Evolutionary conservation across 2,888 invertebrate species (phyloP), one percentile per base, ranked within the genome.

Genomic region (Drosophila pegasa): DNA sequence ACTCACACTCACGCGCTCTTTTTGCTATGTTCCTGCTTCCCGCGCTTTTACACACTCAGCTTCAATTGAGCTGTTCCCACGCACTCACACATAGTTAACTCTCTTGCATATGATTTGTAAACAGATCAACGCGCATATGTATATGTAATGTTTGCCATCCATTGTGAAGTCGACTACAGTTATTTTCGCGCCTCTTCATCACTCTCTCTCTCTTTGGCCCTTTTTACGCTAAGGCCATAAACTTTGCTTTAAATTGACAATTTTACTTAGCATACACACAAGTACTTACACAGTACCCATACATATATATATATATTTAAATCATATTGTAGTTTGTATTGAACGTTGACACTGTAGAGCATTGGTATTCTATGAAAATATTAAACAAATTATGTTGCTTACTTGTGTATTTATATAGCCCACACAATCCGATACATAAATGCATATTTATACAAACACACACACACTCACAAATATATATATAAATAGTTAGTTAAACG

Each of bases 281-380:
- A 48, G 45, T 57, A 52, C 47, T 40, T 50, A 48, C 20, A 48
- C 20, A 48, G 31, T 48, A 50, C 33, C 20, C 20, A 48, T 7
- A 31, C 33, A 33, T 33, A 48, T 7, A 31, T 33, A 48, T 12
- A 50, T 33, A 66, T 40, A 79, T 63, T 58, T 60, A 40, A 63
- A 66, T 66, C 66, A 66, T 76, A 87, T 76, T 62, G 85, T 87
- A 84, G 86, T 70, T 79, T 77, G 71, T 79, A 86, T 83, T 83
- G 58, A 82, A 82, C 77, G 83, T 84, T 84, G 59, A 82, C 85
- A 66, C 52, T 87, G 73, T 84, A 87, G 83, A 87, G 83, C 85
- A 82, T 83, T 72, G 69, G 73, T 69, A 70, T 72, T 79, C 72
- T 76, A 83, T 71, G 47, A 61, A 55, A 43, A 79, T 75, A 75